Base-by-base conservation (phyloP, 30 jellyfish, hydroid and myxozoan species). In the Morbakka virulenta region DNA sequence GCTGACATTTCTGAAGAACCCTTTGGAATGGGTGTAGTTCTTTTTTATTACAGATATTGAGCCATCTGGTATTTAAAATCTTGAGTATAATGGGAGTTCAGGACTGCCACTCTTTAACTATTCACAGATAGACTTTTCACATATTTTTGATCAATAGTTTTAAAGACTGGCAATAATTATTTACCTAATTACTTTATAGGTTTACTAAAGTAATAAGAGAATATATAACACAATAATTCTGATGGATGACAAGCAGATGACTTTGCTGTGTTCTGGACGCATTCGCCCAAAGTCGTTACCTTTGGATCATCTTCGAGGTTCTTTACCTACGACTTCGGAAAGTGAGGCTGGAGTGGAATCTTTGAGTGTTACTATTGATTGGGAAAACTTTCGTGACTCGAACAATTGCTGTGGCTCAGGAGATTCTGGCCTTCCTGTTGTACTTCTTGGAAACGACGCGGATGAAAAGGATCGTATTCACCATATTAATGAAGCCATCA, bases 391-490 rank as follows among this genome's bases (percentile, higher is more conserved):
- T 41, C 57, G 57, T 41, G 57, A 41, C 57, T 41, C 57, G 9
- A 41, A 41, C 17, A 41, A 41, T 17, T 41, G 13, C 9, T 41
- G 13, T 41, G 13, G 17, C 17, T 41, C 57, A 41, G 57, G 57
- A 41, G 57, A 41, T 6, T 6, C 57, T 9, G 13, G 57, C 9
- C 17, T 41, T 6, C 57, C 57, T 17, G 57, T 41, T 6, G 57
- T 41, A 6, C 17, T 41, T 6, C 57, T 76, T 35, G 96, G 94
- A 0, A 83, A 48, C 22, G 78, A 79, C 9, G 32, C 24, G 11
- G 80, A 84, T 21, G 83, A 62, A 68, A 62, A 74, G 36, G 89
- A 80, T 23, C 79, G 96, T 14, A 87, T 87, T 79, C 51, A 28
- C 17, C 62, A 72, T 70, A 49, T 87, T 50, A 72, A 72, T 4